Base-by-base conservation (phyloP, 23 tunicate genomes). In the Diplosoma virens region DNA sequence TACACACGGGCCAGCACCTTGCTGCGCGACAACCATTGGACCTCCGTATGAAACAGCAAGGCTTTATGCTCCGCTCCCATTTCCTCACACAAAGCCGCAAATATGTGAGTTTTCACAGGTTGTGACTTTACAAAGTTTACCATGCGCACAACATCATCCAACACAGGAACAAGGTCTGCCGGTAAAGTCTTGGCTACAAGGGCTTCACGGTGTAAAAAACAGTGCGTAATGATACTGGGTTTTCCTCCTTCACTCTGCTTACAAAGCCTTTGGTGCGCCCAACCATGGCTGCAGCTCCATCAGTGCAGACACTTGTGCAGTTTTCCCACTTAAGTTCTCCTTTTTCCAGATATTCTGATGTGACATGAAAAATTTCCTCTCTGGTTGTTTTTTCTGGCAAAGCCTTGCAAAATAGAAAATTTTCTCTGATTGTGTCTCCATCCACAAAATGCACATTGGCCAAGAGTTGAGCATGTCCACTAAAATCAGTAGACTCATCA, bases 391-490 rank as follows among this genome's bases (percentile, higher is more conserved):
- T 72, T 27, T 72, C 61, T 27, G 70, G 70, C 70, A 63, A 30
- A 27, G 36, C 36, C 35, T 63, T 63, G 56, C 75, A 69, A 69
- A 69, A 69, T 28, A 72, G 24, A 72, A 72, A 72, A 33, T 72
- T 46, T 72, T 72, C 60, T 72, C 33, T 46, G 60, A 72, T 72
- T 27, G 78, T 27, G 36, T 72, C 78, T 47, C 78, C 78, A 72
- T 72, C 78, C 78, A 72, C 78, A 72, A 72, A 72, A 72, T 61
- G 78, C 23, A 72, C 78, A 36, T 72, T 72, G 34, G 78, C 78
- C 78, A 72, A 72, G 78, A 72, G 78, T 72, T 47, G 78, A 72
- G 61, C 78, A 72, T 72, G 78, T 72, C 78, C 78, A 72, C 78
- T 72, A 27, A 72, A 47, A 36, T 72, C 61, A 22, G 78, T 72